Evolutionary conservation across 2,888 invertebrate species (phyloP).

Genomic region (Microctonus hyperodae): DNA sequence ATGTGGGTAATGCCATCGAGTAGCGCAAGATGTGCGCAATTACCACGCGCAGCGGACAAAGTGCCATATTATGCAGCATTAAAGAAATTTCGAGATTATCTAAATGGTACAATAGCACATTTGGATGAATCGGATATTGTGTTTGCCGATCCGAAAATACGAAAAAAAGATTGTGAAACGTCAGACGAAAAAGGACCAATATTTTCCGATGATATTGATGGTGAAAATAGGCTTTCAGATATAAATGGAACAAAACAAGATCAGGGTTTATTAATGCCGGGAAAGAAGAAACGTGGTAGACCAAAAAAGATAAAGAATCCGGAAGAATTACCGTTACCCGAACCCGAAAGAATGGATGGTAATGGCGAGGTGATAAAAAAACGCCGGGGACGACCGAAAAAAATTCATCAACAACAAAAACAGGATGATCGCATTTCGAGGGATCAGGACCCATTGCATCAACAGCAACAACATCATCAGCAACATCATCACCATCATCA

Average conservation of each 20-base stretch:
- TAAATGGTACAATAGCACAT: slow-evolving; percentile 85
- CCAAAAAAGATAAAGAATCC: slow-evolving; percentile 84
- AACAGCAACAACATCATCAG: slow-evolving; percentile 48
- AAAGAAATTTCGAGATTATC: slow-evolving; percentile 93
- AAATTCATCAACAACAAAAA: slow-evolving; percentile 69
- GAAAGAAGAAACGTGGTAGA: slow-evolving; percentile 89
- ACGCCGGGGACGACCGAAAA: slow-evolving; percentile 88
- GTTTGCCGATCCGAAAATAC: slow-evolving; percentile 77
- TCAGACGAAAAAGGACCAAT: slow-evolving; percentile 55
- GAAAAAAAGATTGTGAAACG: slow-evolving; percentile 55
- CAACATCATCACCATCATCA: slow-evolving; percentile 49
- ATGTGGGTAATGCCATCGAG: slow-evolving; percentile 99
- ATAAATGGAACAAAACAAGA: slow-evolving; percentile 55
- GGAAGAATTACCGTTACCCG: slow-evolving; percentile 68
- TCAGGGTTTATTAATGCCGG: slow-evolving; percentile 66
- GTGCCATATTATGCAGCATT: slow-evolving; percentile 96
- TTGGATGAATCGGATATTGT: slow-evolving; percentile 89
- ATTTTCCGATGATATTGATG: slow-evolving; percentile 53
- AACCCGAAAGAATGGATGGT: slow-evolving; percentile 58
- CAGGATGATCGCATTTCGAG: slow-evolving; percentile 55
- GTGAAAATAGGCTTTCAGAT: slow-evolving; percentile 55
- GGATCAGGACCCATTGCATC: slow-evolving; percentile 51
- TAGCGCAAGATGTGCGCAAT: slow-evolving; percentile 94
- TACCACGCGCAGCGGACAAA: slow-evolving; percentile 97
- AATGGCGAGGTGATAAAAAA: slow-evolving; percentile 79